Base-by-base conservation (phyloP, 1,140 invertebrate genomes). In the Pogonus chalceus region DNA sequence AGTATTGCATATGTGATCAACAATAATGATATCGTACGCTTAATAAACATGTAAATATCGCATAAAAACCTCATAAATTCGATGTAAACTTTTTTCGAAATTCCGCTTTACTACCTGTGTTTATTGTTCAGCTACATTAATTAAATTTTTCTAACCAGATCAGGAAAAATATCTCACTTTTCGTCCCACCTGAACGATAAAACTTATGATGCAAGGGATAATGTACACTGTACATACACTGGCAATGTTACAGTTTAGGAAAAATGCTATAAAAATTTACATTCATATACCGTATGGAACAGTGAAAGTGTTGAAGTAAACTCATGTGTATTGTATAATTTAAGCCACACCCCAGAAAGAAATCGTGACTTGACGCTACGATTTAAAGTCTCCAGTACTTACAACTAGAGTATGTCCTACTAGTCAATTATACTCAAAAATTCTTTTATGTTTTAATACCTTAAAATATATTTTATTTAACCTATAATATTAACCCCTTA, bases 291-390 rank as follows among this genome's bases (percentile, higher is more conserved):
- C 37, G 37, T 43, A 43, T 10, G 37, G 37, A 43, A 43, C 37
- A 43, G 37, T 43, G 37, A 43, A 43, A 43, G 37, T 43, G 37
- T 43, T 43, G 37, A 43, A 43, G 37, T 43, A 18, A 43, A 43
- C 37, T 18, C 37, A 43, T 43, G 18, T 43, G 37, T 43, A 43
- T 12, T 43, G 37, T 43, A 43, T 43, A 43, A 43, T 43, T 7
- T 43, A 43, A 12, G 37, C 37, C 37, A 43, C 37, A 43, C 37
- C 37, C 37, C 7, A 43, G 37, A 18, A 4, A 9, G 3, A 16
- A 43, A 43, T 43, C 18, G 7, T 18, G 37, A 43, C 37, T 43
- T 18, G 37, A 9, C 37, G n/a, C n/a, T n/a, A n/a, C n/a, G n/a
- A n/a, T n/a, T n/a, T n/a, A n/a, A n/a, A n/a, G n/a, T n/a, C n/a